Base-by-base conservation (phyloP, 92 coral and sea anemone genomes). In the Porites rus region DNA sequence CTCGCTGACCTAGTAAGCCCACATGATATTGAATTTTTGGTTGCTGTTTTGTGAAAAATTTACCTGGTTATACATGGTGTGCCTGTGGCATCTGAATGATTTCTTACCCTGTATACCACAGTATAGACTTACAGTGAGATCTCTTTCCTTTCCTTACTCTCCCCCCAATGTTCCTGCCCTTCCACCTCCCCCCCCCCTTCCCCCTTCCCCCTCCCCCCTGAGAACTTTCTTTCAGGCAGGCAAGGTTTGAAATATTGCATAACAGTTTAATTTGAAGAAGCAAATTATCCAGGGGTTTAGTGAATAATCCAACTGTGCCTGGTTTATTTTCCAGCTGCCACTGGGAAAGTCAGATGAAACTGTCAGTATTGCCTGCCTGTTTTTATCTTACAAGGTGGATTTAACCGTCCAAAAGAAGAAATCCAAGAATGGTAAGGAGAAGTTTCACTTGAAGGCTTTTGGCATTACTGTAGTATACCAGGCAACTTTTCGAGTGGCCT, bases 331-430 rank as follows among this genome's bases (percentile, higher is more conserved):
- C 17, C 79, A 90, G 93, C 78, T 90, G 54, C 93, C 93, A 13
- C 85, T 88, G 56, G 76, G 91, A 19, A 82, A 87, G 63, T 70
- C 88, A 1, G 84, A 76, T 52, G 88, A 90, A 46, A 69, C 91
- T 72, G 79, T 90, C 19, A 90, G 93, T 25, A 87, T 90, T 10
- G 90, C 93, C 9, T 90, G 93, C 66, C 38, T 82, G 25, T 82
- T 87, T 56, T 84, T 90, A 65, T 69, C 80, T 4, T 90, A 90
- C 69, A 59, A 62, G 8, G 91, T 90, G 16, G 84, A 80, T 51
- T 25, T 77, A 16, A 56, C 12, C n/a, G 72, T 72, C 53, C 62
- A 63, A 76, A 90, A 90, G 22, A 66, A 77, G 72, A 64, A 19
- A 66, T 6, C 59, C 51, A 72, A 76, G n/a, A 51, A 25, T 65